Evolutionary conservation across 2,888 invertebrate species (phyloP).

Genomic region (Melanostoma scalare): DNA sequence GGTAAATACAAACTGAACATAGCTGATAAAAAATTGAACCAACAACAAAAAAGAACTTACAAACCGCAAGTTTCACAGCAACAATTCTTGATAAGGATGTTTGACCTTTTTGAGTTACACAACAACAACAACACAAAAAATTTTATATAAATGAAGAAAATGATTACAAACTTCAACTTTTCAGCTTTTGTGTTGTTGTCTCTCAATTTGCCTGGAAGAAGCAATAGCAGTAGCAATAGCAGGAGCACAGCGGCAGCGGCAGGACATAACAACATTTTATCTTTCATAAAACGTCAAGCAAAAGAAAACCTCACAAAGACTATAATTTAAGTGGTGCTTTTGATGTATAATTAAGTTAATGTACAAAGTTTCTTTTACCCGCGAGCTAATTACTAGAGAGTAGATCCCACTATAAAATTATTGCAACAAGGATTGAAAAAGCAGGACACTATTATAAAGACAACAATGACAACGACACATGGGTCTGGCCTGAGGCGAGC

Average conservation of each 20-base stretch:
- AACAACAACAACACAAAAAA: slow-evolving; percentile 15
- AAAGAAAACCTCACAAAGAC: slow-evolving; percentile 47
- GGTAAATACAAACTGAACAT: not conserved
- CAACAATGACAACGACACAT: slow-evolving; percentile 29
- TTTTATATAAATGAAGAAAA: slow-evolving; percentile 20
- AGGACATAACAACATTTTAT: slow-evolving; percentile 57
- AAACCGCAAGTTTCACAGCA: slow-evolving; percentile 26
- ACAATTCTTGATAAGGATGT: slow-evolving; percentile 21
- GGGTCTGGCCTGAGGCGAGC: slow-evolving; percentile 6
- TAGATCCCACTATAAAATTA: slow-evolving; percentile 25
- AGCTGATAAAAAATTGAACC: not conserved
- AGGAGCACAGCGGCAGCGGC: slow-evolving; percentile 18
- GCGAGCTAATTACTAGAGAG: slow-evolving; percentile 49
- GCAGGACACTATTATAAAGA: slow-evolving; percentile 3
- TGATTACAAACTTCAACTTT: slow-evolving; percentile 54
- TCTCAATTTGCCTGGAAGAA: slow-evolving; percentile 33
- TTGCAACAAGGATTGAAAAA: slow-evolving; percentile 20
- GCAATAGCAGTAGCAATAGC: slow-evolving; percentile 1
- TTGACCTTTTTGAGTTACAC: slow-evolving; percentile 12
- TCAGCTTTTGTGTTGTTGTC: slow-evolving; percentile 38
- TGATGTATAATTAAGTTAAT: slow-evolving; percentile 59
- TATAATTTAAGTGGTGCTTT: slow-evolving; percentile 52
- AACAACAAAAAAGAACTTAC: slow-evolving; percentile 5
- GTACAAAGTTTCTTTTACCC: slow-evolving; percentile 29
- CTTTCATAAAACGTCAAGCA: slow-evolving; percentile 43